Percentiles rank a stretch among this genome's conserved stretches.
These are phyloP conservation scores for Picathartes gymnocephalus DNA, from an alignment of 2,113 vertebrate genomes.

Conservation along the genomic window DNA sequence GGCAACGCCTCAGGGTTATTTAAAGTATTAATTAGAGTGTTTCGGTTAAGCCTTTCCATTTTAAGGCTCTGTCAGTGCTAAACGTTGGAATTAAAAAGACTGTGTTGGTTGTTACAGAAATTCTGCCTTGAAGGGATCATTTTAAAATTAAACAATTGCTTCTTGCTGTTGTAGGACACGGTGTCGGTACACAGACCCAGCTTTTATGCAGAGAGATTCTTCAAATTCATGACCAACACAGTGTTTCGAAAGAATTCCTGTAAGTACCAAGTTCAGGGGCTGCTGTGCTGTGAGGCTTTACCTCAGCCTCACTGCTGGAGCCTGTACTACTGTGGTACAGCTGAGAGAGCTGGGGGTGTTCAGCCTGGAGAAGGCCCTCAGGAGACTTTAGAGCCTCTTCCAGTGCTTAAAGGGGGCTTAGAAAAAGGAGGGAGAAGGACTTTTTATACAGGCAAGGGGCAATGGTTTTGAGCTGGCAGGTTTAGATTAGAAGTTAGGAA, in stretches of 20 bases:
- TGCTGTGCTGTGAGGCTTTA: neutral
- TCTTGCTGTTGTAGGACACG: slow-evolving; percentile 82
- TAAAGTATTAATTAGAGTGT: slow-evolving; percentile 45
- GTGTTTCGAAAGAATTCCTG: slow-evolving; percentile 96
- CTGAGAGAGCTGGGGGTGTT: neutral
- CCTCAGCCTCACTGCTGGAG: neutral
- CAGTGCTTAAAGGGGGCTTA: neutral
- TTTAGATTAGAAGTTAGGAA: neutral
- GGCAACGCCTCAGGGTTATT: slow-evolving; percentile 6
- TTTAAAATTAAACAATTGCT: neutral
- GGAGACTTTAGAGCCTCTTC: neutral
- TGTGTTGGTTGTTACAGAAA: neutral
- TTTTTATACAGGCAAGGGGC: neutral
- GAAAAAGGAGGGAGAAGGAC: neutral
- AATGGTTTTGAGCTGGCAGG: neutral
- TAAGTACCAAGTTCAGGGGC: slow-evolving; percentile 63
- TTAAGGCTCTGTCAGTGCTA: neutral
- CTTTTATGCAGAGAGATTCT: slow-evolving; percentile 96
- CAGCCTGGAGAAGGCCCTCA: neutral
- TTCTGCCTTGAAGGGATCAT: neutral
- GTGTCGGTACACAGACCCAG: slow-evolving; percentile 96
- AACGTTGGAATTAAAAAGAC: neutral
- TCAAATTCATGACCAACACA: slow-evolving; percentile 95
- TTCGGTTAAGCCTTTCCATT: slow-evolving; percentile 32
- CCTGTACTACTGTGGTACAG: neutral